Evolutionary conservation across 2,888 invertebrate genomes (phyloP).

Genomic region (Campaea margaritaria): DNA sequence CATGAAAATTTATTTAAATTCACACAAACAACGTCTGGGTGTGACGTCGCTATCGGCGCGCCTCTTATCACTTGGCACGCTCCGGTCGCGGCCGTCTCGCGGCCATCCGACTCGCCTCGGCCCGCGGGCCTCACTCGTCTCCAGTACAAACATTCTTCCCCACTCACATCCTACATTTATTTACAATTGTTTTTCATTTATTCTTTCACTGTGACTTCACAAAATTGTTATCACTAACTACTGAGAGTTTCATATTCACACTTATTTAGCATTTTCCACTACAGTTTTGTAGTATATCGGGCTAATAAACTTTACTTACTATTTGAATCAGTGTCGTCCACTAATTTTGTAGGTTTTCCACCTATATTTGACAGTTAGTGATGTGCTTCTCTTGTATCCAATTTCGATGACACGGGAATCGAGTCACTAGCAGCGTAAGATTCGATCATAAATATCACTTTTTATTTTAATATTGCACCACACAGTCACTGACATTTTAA

Average conservation of each 20-base stretch:
- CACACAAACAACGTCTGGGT: constrained; percentile 85
- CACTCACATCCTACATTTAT: constrained; percentile 54
- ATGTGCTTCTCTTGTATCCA: constrained; percentile 61
- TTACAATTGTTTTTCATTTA: constrained; percentile 42
- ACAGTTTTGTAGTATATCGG: constrained; percentile 4
- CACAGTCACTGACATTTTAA: constrained; percentile 74
- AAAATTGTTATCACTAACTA: constrained; percentile 8
- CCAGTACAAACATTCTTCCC: constrained; percentile 70
- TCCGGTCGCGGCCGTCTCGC: constrained; percentile 82
- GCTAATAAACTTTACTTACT: constrained; percentile 68
- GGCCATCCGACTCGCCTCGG: constrained; percentile 70
- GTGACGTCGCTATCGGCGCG: constrained; percentile 85
- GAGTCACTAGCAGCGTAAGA: constrained; percentile 63
- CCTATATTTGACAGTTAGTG: constrained; percentile 77
- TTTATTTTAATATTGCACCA: constrained; percentile 61
- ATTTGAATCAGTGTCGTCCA: constrained; percentile 82
- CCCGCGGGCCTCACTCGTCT: constrained; percentile 69
- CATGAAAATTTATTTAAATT: constrained; percentile 86
- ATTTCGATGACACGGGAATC: constrained; percentile 70
- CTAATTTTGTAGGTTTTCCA: constrained; percentile 78
- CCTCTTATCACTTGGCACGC: constrained; percentile 85
- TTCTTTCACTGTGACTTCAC: constrained; percentile 26
- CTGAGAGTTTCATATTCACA: constrained; percentile 8
- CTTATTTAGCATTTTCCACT: constrained; percentile 17
- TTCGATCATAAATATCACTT: constrained; percentile 70